Base-by-base conservation (phyloP, 1,140 invertebrate species). In the Dendrolimus punctatus region DNA sequence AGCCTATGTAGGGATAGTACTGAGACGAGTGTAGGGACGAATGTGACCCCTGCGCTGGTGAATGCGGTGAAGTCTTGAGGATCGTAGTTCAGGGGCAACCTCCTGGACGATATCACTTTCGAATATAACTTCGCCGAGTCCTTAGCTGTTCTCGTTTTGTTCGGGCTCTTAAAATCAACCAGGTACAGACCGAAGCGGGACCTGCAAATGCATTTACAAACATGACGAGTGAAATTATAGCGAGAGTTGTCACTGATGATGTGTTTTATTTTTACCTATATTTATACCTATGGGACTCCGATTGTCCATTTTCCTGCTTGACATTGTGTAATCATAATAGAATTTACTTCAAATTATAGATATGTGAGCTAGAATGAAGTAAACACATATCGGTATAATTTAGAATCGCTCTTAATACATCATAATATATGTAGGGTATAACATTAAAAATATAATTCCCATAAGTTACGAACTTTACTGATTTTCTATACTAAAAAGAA, bases 111-210 rank as follows among this genome's bases (percentile, higher is more conserved):
- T 10, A 86, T 73, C 46, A 88, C 84, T 42, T 61, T 55, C 5
- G 76, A 52, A 64, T 90, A 91, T 53, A 92, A 90, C 52, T 87
- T 66, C 2, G 91, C 90, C 23, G 95, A 96, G 40, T 90, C 85
- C 79, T 95, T 96, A 2, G 91, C 89, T 9, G 90, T 93, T 61
- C 95, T 89, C 8, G 89, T 90, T 69, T 92, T 90, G 38, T 91
- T 86, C 0, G 92, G 90, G 64, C 92, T 89, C 7, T 81, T 87
- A 66, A 95, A 95, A 79, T 96, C 91, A 5, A 96, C 93, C 51
- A 91, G 87, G 66, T 93, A 91, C 5, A 96, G 74, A 51, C 95
- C 95, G 83, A 94, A 96, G 66, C 89, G 91, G 79, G 91, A 89
- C 49, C 90, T 91, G 84, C 73, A 88, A 88, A 70, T 84, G 80